Base-by-base conservation (phyloP, 2,888 invertebrate genomes). In the Drosophila siamana region DNA sequence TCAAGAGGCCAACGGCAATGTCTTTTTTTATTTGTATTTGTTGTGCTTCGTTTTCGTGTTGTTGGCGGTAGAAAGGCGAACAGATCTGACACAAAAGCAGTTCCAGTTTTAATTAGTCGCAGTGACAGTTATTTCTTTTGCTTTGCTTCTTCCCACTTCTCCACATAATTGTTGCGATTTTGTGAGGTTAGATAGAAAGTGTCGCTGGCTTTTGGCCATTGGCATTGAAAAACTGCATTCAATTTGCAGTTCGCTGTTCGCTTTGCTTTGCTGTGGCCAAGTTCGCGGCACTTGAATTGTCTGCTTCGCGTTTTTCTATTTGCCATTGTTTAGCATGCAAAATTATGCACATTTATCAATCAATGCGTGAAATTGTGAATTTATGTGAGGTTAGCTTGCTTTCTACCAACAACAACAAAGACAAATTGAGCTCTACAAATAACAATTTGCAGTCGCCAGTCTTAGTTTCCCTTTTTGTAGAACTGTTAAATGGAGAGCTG, bases 21-120 rank as follows among this genome's bases (percentile, higher is more conserved):
- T 33, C n/a, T 33, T 41, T 57, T 43, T 65, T 44, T 16, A 3
- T 36, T 51, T 41, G 38, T 22, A n/a, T 36, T 26, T 40, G 13
- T 15, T 41, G 48, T 44, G 6, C 33, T 19, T 19, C 3, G 13
- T 41, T 51, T 48, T 4, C 50, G 13, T 41, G 44, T 48, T 4
- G 44, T 13, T 38, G 8, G 22, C 15, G 2, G 51, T 56, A 55
- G 57, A 74, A 74, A 74, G 74, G 54, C 54, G 33, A 43, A 51
- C 47, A 55, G 55, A 33, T 55, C 33, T 55, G 26, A 26, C 38
- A 40, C 33, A 16, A 47, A 47, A 5, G 40, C 44, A 52, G 62
- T 60, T 77, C 44, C 73, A 72, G 48, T 77, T 74, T 72, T 72
- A 77, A 74, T 74, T 77, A 60, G 78, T 72, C 68, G 4, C 59